Conservation (phyloP, 2,888 invertebrate species). For the Torymus aiolomorphi region DNA sequence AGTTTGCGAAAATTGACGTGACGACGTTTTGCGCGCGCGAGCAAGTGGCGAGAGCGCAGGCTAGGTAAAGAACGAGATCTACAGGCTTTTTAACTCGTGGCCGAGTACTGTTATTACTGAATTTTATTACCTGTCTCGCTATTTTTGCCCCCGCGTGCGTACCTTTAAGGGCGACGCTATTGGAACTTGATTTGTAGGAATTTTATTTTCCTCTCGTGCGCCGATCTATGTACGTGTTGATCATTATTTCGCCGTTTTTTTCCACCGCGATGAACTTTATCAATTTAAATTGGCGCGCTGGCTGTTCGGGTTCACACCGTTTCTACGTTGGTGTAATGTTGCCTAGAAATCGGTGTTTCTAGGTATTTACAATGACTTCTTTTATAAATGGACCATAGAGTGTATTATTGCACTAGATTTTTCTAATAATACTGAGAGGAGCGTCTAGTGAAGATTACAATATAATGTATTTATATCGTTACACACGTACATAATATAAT, state of each 20-base stretch:
- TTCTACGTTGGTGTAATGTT: too few relatives aligned
- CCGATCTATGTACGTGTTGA: too few relatives aligned
- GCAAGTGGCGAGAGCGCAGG: too few relatives aligned
- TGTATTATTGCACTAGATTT: too few relatives aligned
- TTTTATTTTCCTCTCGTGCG: conserved; percentile 12
- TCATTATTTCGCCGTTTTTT: not conserved
- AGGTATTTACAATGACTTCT: too few relatives aligned
- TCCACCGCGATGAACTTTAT: not conserved
- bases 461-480: too few relatives aligned
- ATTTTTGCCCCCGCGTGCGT: conserved; percentile 25
- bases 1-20: conserved; percentile 55
- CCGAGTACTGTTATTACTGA: conserved; percentile 49
- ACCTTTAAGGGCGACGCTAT: conserved; percentile 16
- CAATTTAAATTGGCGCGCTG: not conserved
- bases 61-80: conserved; percentile 43
- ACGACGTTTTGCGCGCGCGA: conserved; percentile 33
- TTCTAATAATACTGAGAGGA: too few relatives aligned
- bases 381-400: too few relatives aligned
- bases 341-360: too few relatives aligned
- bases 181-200: conserved; percentile 38
- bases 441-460: too few relatives aligned
- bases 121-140: conserved; percentile 46
- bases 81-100: conserved; percentile 44
- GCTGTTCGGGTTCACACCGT: too few relatives aligned
- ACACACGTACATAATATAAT: too few relatives aligned